Base-by-base conservation (phyloP, 2,113 vertebrate genomes). In the Columba livia region DNA sequence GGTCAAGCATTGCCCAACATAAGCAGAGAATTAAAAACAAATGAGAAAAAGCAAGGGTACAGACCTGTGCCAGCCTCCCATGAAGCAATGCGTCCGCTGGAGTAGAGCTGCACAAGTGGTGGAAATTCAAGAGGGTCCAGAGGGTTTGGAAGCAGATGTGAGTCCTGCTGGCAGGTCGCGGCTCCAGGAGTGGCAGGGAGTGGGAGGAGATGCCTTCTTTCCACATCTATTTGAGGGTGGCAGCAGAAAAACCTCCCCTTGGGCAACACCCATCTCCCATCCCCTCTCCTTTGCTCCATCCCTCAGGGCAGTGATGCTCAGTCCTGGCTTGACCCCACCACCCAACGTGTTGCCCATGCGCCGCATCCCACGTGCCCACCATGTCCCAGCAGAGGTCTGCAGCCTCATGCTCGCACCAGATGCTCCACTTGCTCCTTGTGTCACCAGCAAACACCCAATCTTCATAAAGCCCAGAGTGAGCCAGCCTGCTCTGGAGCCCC, bases 281-380 rank as follows among this genome's bases (percentile, higher is more conserved):
- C 17, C 64, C 40, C 24, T 72, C 48, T 31, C 11, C 47, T 57
- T 17, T 19, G 36, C n/a, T 36, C 67, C 42, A 15, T 31, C 42
- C 10, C 36, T 67, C 1, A 0, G 0, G 20, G 32, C 0, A 7
- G 21, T 11, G 69, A 32, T 38, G 51, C 51, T 72, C 9, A 0
- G 8, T 32, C 54, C 65, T 10, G 16, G 12, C 25, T 31, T 56
- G 79, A 9, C 7, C 47, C 62, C 56, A 42, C 40, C 75, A 26
- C 57, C 79, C 40, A 40, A 40, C 40, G 40, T 40, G 40, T 40
- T 40, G 40, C 40, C 40, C 40, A 40, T 40, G 40, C 40, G 13
- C 40, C 40, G 13, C 40, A 40, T 40, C 40, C 40, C 40, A 9
- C 2, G 3, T 0, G 1, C 3, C 48, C 60, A 34, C 70, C 18